Conservation (phyloP, 2,888 invertebrate genomes). For the Danaus chrysippus region DNA sequence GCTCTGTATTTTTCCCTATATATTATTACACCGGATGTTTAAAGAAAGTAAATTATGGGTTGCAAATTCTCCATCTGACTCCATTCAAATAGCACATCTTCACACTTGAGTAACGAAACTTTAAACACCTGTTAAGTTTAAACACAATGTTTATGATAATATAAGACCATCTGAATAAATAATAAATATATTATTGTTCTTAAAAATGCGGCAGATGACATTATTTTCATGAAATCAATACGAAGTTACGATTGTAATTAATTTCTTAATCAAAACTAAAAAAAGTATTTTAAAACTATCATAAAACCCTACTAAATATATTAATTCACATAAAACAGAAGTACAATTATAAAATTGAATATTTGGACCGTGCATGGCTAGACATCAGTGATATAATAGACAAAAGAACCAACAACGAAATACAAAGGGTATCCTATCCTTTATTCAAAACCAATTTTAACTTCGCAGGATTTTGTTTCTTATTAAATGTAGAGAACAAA, state of each 20-base stretch:
- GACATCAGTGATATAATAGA: constrained; percentile 36
- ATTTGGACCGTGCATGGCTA: constrained; percentile 30
- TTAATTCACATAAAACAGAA: constrained; percentile 13
- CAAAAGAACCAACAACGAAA: constrained; percentile 41
- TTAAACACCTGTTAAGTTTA: constrained; percentile 40
- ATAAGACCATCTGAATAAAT: constrained; percentile 39
- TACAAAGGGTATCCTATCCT: constrained; percentile 37
- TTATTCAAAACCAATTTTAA: constrained; percentile 35
- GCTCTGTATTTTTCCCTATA: neutral
- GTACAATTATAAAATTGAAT: constrained; percentile 25
- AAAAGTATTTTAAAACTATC: constrained; percentile 8
- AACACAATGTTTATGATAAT: constrained; percentile 33
- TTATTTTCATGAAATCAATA: constrained; percentile 15
- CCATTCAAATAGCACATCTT: constrained; percentile 33
- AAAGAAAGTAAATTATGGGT: constrained; percentile 33
- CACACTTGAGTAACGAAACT: constrained; percentile 36
- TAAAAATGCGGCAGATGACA: constrained; percentile 23
- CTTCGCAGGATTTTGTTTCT: constrained; percentile 29
- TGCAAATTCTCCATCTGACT: constrained; percentile 39
- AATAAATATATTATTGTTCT: constrained; percentile 21
- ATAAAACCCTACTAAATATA: constrained; percentile 12
- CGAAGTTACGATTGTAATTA: constrained; percentile 10
- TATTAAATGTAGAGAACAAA: constrained; percentile 32
- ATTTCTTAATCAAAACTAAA: neutral
- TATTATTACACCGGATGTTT: constrained; percentile 9